Conservation (phyloP, 2,797 vertebrate genomes). For the Astyanax mexicanus region DNA sequence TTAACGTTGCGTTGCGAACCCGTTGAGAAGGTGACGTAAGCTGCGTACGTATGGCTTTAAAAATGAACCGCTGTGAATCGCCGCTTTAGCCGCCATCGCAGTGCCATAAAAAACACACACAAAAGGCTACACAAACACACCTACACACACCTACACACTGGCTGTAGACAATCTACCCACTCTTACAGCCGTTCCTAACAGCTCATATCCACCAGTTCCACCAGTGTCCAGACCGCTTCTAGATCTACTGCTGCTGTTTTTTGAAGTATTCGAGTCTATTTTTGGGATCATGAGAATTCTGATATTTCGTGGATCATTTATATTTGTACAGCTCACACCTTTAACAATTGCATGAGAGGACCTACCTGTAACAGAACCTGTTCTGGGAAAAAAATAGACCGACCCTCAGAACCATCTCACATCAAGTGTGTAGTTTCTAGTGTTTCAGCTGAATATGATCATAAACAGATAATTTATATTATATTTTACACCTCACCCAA, state of each 20-base stretch:
- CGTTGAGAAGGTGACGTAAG: conserved; percentile 15
- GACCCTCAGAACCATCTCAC: conserved; percentile 8
- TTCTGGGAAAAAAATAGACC: background rate
- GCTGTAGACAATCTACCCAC: conserved; percentile 53
- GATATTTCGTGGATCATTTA: conserved; percentile 78
- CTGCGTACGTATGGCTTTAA: conserved; percentile 44
- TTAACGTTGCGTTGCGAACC: conserved; percentile 18
- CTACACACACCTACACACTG: conserved; percentile 2
- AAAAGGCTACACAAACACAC: too few species aligned
- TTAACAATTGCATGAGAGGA: conserved; percentile 78
- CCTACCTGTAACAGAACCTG: conserved; percentile 69
- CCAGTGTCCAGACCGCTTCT: conserved; percentile 71
- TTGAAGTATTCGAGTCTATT: conserved; percentile 75
- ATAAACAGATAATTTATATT: background rate
- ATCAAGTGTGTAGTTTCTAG: conserved; percentile 7
- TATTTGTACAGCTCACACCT: conserved; percentile 82
- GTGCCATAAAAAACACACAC: background rate
- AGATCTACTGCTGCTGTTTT: conserved; percentile 79
- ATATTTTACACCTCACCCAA: too few species aligned
- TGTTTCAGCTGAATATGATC: conserved; percentile 17
- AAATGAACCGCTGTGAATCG: conserved; percentile 23
- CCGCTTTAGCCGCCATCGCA: conserved; percentile 31
- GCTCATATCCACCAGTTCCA: conserved; percentile 52
- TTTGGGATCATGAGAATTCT: conserved; percentile 67
- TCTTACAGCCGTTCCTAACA: conserved; percentile 22